Evolutionary conservation across 2,797 vertebrate genomes (phyloP).

Genomic region (Podarcis siculus): DNA sequence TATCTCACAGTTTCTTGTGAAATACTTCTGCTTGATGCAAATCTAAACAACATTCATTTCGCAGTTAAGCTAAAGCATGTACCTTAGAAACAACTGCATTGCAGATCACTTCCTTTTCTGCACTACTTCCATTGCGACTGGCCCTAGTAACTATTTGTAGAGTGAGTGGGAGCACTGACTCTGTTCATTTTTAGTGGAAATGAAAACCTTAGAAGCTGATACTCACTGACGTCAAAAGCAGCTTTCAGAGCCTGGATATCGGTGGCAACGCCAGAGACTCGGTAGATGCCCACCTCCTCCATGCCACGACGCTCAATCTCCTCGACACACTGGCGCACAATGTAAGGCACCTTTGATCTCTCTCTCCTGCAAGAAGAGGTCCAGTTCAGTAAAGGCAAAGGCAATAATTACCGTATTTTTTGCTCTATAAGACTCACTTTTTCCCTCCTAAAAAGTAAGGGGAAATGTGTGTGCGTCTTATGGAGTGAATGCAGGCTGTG

Average conservation of each 20-base stretch:
- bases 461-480: no score
- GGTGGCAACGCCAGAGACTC: constrained; percentile 92
- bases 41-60: no score
- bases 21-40: no score
- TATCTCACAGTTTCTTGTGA: no score
- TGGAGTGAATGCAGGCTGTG: no score
- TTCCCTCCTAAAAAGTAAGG: no score
- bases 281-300: constrained; percentile 96
- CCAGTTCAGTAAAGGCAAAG: constrained; percentile 1
- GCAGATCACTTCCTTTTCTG: neutral
- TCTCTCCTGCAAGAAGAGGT: constrained; percentile 80
- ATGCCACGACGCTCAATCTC: constrained; percentile 93
- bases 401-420: no score
- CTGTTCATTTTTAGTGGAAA: neutral
- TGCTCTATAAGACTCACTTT: no score
- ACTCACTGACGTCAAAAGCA: constrained; percentile 94
- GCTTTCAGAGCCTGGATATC: constrained; percentile 94
- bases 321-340: constrained; percentile 93
- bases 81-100: no score
- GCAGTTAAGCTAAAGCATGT: no score
- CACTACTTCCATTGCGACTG: neutral
- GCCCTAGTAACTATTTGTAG: neutral
- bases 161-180: neutral
- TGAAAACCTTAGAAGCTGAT: constrained; percentile 14
- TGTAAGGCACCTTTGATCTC: constrained; percentile 93